phyloP scores from a whole-genome alignment of 2,888 invertebrate genomes.

The Spisula solida region DNA sequence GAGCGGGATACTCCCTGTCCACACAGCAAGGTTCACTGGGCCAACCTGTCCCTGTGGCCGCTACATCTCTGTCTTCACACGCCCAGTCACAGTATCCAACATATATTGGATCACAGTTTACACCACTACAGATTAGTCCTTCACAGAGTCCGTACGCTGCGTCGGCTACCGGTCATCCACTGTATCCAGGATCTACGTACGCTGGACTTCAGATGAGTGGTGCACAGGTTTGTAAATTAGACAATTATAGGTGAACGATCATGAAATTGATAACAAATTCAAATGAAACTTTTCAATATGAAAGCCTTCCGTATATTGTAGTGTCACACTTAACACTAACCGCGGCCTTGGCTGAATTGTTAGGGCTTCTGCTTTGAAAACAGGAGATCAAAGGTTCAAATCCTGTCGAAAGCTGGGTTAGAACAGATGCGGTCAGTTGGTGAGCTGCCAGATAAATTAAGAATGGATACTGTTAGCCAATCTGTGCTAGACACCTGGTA shows the following conservation, averaged over 20 bases:
- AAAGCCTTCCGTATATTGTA: no score
- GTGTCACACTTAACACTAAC: no score
- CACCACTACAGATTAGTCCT: constrained; percentile 69
- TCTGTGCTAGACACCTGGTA: no score
- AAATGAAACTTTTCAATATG: no score
- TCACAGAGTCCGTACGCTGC: constrained; percentile 68
- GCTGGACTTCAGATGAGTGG: constrained; percentile 66
- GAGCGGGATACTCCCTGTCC: constrained; percentile 54
- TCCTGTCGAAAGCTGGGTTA: no score
- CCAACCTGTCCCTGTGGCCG: constrained; percentile 53
- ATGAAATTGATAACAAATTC: no score
- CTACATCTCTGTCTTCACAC: constrained; percentile 35
- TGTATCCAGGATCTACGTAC: constrained; percentile 59
- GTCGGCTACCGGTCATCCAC: constrained; percentile 67
- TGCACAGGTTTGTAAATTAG: constrained; percentile 54
- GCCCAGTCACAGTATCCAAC: constrained; percentile 65
- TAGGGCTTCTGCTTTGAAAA: no score
- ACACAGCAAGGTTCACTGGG: constrained; percentile 50
- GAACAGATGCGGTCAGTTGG: no score
- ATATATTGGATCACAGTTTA: constrained; percentile 65
- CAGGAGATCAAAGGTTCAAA: no score
- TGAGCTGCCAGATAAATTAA: no score
- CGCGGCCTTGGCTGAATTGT: no score
- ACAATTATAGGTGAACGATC: not conserved
- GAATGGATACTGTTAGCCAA: no score